phyloP scores from a whole-genome alignment of 2,888 invertebrate species.

The Tribolium freemani region DNA sequence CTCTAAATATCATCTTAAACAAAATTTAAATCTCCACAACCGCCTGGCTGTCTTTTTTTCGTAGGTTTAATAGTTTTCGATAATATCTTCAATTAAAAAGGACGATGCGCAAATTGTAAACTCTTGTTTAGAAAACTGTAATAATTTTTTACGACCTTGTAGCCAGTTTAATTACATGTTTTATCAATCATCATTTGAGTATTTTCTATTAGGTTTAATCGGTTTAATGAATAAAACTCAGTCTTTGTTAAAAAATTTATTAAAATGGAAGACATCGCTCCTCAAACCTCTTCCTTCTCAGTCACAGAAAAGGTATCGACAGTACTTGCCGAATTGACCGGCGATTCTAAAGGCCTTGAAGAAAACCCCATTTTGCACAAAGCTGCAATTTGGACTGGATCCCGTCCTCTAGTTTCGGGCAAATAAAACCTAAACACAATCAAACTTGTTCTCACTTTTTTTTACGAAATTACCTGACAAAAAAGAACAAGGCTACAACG shows the following conservation, averaged over 20 bases:
- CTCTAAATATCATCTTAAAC: too few relatives aligned
- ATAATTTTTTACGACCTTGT: too few relatives aligned
- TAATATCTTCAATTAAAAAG: too few relatives aligned
- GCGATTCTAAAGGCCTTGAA: slow-evolving; percentile 55
- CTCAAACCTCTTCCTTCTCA: slow-evolving; percentile 18
- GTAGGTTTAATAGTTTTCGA: too few relatives aligned
- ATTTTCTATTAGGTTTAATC: too few relatives aligned
- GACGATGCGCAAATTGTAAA: too few relatives aligned
- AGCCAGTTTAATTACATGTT: too few relatives aligned
- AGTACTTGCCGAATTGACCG: slow-evolving; percentile 34
- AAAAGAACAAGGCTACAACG: slow-evolving; percentile 72
- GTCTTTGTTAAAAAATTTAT: background rate
- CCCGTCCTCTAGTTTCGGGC: slow-evolving; percentile 82
- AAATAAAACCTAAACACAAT: slow-evolving; percentile 74
- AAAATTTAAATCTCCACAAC: too few relatives aligned
- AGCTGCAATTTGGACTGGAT: slow-evolving; percentile 75
- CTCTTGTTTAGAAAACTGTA: too few relatives aligned
- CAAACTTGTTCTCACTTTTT: background rate
- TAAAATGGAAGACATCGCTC: slow-evolving; percentile 28
- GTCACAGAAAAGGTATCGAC: slow-evolving; percentile 31
- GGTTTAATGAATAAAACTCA: background rate
- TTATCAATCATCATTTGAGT: too few relatives aligned
- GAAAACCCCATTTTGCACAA: slow-evolving; percentile 75
- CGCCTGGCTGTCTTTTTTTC: too few relatives aligned
- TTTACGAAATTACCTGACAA: slow-evolving; percentile 72